Evolutionary conservation across 2,113 vertebrate genomes (phyloP).

Genomic region (Pardalotus punctatus): DNA sequence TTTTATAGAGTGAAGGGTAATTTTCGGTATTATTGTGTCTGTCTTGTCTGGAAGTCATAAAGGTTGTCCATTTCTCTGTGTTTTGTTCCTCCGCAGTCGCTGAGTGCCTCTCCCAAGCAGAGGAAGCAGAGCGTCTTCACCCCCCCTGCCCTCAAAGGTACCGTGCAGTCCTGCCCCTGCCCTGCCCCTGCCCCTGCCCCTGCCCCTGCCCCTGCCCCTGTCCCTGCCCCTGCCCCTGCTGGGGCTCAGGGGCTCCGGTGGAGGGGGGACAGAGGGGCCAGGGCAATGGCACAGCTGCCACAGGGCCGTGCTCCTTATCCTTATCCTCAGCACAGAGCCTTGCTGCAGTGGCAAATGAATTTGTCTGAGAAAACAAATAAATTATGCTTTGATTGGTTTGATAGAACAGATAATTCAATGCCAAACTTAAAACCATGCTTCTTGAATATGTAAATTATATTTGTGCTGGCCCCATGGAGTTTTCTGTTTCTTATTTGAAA

Average conservation of each 20-base stretch:
- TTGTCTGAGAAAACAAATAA: neutral
- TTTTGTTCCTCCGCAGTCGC: constrained; percentile 45
- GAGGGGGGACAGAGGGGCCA: rapidly evolving
- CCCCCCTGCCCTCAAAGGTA: constrained; percentile 89
- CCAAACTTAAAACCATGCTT: neutral
- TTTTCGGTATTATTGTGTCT: neutral
- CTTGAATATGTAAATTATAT: neutral
- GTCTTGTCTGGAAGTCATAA: neutral
- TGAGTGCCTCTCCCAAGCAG: constrained; percentile 83
- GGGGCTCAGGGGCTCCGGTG: neutral
- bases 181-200: neutral
- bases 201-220: neutral
- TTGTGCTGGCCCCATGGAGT: neutral
- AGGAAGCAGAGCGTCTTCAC: constrained; percentile 88
- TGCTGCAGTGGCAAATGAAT: neutral
- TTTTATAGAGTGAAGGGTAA: neutral
- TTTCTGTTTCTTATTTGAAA: neutral
- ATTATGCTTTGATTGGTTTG: neutral
- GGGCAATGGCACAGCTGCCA: rapidly evolving
- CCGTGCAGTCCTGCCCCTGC: constrained; percentile 34
- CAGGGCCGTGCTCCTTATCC: rapidly evolving
- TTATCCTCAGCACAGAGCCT: neutral
- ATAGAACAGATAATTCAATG: neutral
- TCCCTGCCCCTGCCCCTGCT: neutral
- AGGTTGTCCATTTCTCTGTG: neutral